Evolutionary conservation across 2,797 vertebrate species (phyloP).

Genomic region (Apogon hyalosoma): DNA sequence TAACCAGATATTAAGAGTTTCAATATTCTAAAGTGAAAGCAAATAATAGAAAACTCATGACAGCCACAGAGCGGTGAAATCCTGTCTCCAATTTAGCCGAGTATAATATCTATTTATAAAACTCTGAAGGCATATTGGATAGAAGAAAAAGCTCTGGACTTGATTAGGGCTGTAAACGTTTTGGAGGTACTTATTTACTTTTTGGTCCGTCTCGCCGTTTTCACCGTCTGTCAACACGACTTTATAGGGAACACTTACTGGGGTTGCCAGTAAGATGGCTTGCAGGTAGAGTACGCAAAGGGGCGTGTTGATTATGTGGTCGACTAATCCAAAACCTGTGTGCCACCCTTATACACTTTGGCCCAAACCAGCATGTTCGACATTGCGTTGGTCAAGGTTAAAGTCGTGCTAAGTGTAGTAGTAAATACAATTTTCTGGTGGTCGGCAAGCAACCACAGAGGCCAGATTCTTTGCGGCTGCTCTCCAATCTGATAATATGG

Average conservation of each 20-base stretch:
- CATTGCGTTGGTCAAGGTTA: constrained; percentile 70
- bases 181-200: constrained; percentile 82
- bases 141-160: constrained; percentile 78
- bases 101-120: constrained; percentile 86
- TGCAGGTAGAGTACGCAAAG: constrained; percentile 67
- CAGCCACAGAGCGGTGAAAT: constrained; percentile 72
- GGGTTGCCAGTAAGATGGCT: constrained; percentile 69
- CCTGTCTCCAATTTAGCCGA: constrained; percentile 84
- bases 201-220: constrained; percentile 77
- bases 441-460: constrained; percentile 67
- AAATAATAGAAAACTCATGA: constrained; percentile 87
- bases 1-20: constrained; percentile 85
- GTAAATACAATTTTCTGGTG: constrained; percentile 84
- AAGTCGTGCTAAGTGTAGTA: constrained; percentile 72
- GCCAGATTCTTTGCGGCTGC: constrained; percentile 55
- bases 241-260: constrained; percentile 73
- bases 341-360: constrained; percentile 51
- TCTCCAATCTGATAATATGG: constrained; percentile 73
- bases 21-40: constrained; percentile 80
- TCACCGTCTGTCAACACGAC: constrained; percentile 79
- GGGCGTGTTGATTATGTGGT: constrained; percentile 73
- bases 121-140: constrained; percentile 75
- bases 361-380: constrained; percentile 46
- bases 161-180: constrained; percentile 83
- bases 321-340: constrained; percentile 67